Percentiles rank a stretch among this genome's conserved stretches.
phyloP scores from a whole-genome alignment of 53 echinoderm and acorn worm species.

The Temnopleurus reevesii region DNA sequence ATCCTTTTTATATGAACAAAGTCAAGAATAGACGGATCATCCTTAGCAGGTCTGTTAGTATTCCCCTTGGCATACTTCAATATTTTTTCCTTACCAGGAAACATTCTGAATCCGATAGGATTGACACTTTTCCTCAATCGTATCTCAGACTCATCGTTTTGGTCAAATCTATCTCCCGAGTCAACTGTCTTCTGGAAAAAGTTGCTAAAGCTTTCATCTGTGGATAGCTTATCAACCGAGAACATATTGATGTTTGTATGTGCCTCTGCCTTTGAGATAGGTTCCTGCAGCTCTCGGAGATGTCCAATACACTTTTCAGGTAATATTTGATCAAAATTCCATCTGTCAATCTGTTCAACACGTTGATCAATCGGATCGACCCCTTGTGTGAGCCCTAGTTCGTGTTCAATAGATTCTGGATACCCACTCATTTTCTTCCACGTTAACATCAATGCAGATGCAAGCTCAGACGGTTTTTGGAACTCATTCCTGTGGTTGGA shows the following conservation, averaged over 20 bases:
- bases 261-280: neutral
- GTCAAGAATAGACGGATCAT: neutral
- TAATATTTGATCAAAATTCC: too few relatives aligned
- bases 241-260: slow-evolving; percentile 41
- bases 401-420: too few relatives aligned
- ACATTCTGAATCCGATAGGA: slow-evolving; percentile 1
- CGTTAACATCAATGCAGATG: neutral
- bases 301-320: slow-evolving; percentile 31
- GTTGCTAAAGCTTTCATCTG: neutral
- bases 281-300: slow-evolving; percentile 31
- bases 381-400: too few relatives aligned
- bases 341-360: too few relatives aligned
- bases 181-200: neutral
- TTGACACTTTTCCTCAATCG: slow-evolving; percentile 13
- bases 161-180: neutral
- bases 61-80: too few relatives aligned
- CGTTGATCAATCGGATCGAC: too few relatives aligned
- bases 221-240: slow-evolving; percentile 42
- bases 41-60: too few relatives aligned
- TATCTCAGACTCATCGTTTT: slow-evolving; percentile 31
- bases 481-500: slow-evolving; percentile 47
- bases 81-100: slow-evolving; percentile 12
- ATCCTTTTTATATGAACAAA: slow-evolving; percentile 33
- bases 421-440: too few relatives aligned
- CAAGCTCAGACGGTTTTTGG: neutral